A percentile compares a stretch with the other conserved stretches of the same genome.
These are phyloP conservation scores for Rissa tridactyla DNA, from an alignment of 2,113 vertebrate species.

Conservation along the genomic window DNA sequence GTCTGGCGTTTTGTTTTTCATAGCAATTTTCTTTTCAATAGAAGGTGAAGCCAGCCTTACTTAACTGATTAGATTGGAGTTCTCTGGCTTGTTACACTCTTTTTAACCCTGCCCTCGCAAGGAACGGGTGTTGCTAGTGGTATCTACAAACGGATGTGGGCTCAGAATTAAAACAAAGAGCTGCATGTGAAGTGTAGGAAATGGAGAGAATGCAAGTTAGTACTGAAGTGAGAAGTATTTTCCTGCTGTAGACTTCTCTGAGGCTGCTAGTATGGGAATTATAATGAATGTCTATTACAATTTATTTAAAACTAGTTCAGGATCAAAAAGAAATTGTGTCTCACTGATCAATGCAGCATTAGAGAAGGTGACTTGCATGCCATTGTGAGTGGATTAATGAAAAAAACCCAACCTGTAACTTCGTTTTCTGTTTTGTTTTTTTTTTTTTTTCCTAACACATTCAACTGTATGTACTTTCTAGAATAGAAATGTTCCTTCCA, in stretches of 20 bases:
- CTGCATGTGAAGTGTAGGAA: background rate
- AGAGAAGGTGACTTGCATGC: background rate
- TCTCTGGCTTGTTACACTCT: background rate
- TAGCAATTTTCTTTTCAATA: background rate
- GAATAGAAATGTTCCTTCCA: background rate
- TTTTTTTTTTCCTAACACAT: background rate
- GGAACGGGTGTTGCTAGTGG: background rate
- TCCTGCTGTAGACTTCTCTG: background rate
- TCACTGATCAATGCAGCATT: background rate
- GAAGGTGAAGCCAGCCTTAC: background rate
- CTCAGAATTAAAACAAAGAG: background rate
- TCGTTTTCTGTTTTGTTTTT: background rate
- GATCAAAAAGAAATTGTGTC: background rate
- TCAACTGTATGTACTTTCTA: background rate
- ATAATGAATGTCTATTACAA: background rate
- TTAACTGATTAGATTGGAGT: background rate
- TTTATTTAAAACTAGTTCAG: background rate
- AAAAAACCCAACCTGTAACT: background rate
- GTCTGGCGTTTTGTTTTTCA: background rate
- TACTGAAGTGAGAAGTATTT: background rate
- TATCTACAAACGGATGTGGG: background rate
- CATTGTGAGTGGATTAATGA: background rate
- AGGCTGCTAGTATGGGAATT: background rate
- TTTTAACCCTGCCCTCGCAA: background rate
- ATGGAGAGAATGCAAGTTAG: background rate